A percentile compares a stretch with the other conserved stretches of the same genome.
These are phyloP conservation scores for Clytia hemisphaerica DNA, from an alignment of 30 jellyfish, hydroid and myxozoan genomes.

Conservation along the genomic window DNA sequence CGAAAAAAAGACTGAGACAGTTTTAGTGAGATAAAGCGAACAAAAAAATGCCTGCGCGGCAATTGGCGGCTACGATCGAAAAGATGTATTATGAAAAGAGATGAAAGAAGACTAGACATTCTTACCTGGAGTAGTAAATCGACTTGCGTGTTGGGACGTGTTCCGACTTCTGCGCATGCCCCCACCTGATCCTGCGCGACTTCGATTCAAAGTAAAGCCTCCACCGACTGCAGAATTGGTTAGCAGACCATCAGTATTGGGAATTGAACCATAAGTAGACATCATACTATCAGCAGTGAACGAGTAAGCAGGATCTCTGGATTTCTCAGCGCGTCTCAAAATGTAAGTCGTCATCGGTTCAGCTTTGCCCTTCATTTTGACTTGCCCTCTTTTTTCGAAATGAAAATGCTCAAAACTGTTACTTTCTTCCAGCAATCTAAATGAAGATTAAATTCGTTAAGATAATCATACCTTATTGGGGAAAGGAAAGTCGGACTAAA, in stretches of 20 bases:
- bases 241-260: neutral
- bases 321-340: conserved; percentile 13
- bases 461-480: neutral
- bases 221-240: conserved; percentile 18
- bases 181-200: conserved; percentile 5
- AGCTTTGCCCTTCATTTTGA: conserved; percentile 37
- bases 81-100: too few species aligned
- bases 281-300: too few species aligned
- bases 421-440: neutral
- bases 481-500: too few species aligned
- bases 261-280: too few species aligned
- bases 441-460: neutral
- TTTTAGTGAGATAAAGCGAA: too few species aligned
- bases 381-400: conserved; percentile 27
- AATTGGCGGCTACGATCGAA: too few species aligned
- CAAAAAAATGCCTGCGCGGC: too few species aligned
- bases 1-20: too few species aligned
- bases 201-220: conserved; percentile 20
- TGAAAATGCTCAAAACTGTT: neutral
- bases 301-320: neutral
- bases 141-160: neutral
- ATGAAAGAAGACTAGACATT: too few species aligned
- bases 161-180: conserved; percentile 5
- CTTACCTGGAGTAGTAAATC: conserved; percentile 21
- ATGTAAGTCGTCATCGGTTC: conserved; percentile 43